Evolutionary conservation across 1,140 invertebrate species (phyloP).

Genomic region (Penaeus vannamei): DNA sequence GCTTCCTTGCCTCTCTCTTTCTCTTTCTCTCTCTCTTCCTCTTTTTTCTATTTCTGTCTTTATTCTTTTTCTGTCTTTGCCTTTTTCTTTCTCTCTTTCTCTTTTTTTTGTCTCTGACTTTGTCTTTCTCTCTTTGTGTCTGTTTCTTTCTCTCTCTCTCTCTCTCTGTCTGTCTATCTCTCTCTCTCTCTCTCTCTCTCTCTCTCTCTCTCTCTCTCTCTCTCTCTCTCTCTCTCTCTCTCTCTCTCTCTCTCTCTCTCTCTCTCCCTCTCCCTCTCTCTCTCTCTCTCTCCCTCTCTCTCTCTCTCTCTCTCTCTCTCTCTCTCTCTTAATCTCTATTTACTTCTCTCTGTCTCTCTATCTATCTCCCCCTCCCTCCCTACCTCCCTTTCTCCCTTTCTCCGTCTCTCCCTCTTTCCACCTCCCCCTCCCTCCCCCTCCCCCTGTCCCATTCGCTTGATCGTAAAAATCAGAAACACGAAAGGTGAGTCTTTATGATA

Average conservation of each 20-base stretch:
- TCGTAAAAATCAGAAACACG: no score
- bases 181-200: background rate
- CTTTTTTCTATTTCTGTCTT: background rate
- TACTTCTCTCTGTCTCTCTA: background rate
- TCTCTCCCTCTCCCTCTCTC: no score
- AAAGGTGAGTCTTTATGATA: no score
- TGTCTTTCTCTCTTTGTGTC: no score
- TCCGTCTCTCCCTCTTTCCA: background rate
- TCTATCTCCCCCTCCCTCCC: background rate
- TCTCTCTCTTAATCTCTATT: conserved; percentile 32
- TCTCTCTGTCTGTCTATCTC: background rate
- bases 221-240: background rate
- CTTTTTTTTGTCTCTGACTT: background rate
- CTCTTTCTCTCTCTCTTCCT: background rate
- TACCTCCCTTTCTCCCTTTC: background rate
- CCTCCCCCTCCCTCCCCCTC: background rate
- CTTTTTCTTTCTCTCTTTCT: no score
- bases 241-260: background rate
- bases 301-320: conserved; percentile 46
- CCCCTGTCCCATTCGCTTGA: no score
- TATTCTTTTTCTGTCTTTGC: background rate
- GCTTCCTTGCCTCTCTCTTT: background rate
- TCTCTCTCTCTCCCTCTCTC: background rate
- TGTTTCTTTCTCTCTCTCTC: no score
- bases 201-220: background rate